Base-by-base conservation (phyloP, 2,797 vertebrate species). In the Urocyon cinereoargenteus region DNA sequence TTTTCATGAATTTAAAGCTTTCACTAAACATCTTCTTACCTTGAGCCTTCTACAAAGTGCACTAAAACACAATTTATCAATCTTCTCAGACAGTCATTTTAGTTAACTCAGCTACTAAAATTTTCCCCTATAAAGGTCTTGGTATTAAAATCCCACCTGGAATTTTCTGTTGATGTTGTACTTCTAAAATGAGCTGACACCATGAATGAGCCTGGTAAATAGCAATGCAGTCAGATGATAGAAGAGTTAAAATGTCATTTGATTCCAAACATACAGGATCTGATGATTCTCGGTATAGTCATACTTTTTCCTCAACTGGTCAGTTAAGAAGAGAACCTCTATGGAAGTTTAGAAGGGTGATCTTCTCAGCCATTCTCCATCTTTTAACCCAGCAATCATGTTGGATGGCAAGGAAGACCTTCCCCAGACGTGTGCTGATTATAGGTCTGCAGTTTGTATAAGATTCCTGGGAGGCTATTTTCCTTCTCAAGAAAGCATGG, bases 1-100 rank as follows among this genome's bases (percentile, higher is more conserved):
- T 64, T 89, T 96, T 97, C 36, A 91, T 57, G 40, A 84, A 61
- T 81, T 55, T 21, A 82, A 75, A 90, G n/a, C 26, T 90, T 78
- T 93, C 89, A 86, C 51, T 82, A 82, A 93, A 36, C 28, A 73
- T 86, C 40, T 31, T 51, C 94, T 95, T 45, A 82, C 49, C 61
- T 26, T 85, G 40, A 73, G 61, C 14, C 14, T 83, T 51, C 45
- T 26, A 84, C 9, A 91, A 95, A 36, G 21, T 66, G 2, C 21
- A 86, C 53, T 24, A 92, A 91, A 88, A 72, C n/a, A 57, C 26
- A 83, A 79, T 75, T 89, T 89, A 78, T 88, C 40, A 64, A 55
- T 94, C 51, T 79, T 92, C 49, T 94, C 53, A 81, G 34, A 87
- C 6, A 36, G 31, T 93, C 28, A 86, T 79, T 95, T 95, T 79